Evolutionary conservation across 2,888 invertebrate genomes (phyloP).

Genomic region (Coelopa pilipes): DNA sequence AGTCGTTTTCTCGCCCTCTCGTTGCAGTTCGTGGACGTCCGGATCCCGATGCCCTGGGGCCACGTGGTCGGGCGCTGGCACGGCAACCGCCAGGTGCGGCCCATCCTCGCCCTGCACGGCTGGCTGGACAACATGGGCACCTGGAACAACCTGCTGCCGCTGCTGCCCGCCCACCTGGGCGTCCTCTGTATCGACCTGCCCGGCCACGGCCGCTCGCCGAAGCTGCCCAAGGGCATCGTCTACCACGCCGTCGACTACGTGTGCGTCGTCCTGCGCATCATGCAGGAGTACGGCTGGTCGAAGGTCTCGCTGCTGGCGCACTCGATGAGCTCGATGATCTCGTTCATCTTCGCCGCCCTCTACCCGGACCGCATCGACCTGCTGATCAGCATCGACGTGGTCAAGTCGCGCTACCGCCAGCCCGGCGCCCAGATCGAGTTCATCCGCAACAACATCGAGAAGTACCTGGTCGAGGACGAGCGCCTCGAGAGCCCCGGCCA

Average conservation of each 20-base stretch:
- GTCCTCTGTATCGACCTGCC: conserved; percentile 76
- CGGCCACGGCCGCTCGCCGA: conserved; percentile 78
- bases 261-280: conserved; percentile 70
- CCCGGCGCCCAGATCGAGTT: conserved; percentile 50
- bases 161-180: conserved; percentile 69
- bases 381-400: conserved; percentile 62
- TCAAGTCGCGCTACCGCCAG: conserved; percentile 52
- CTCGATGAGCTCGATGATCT: conserved; percentile 75
- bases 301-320: conserved; percentile 77
- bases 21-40: conserved; percentile 71
- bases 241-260: conserved; percentile 66
- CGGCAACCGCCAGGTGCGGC: conserved; percentile 73
- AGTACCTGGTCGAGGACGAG: conserved; percentile 68
- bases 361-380: conserved; percentile 67
- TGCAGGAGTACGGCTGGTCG: conserved; percentile 75
- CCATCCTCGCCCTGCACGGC: conserved; percentile 79
- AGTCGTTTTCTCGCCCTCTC: neutral
- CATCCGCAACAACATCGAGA: conserved; percentile 64
- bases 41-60: conserved; percentile 77
- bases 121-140: conserved; percentile 84
- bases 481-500: conserved; percentile 55
- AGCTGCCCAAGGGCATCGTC: conserved; percentile 72
- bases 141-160: conserved; percentile 76
- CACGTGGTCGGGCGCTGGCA: conserved; percentile 77
- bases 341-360: conserved; percentile 72